A percentile compares a stretch with the other conserved stretches of the same genome.
phyloP scores from a whole-genome alignment of 23 tunicate species.

The Styela plicata region DNA sequence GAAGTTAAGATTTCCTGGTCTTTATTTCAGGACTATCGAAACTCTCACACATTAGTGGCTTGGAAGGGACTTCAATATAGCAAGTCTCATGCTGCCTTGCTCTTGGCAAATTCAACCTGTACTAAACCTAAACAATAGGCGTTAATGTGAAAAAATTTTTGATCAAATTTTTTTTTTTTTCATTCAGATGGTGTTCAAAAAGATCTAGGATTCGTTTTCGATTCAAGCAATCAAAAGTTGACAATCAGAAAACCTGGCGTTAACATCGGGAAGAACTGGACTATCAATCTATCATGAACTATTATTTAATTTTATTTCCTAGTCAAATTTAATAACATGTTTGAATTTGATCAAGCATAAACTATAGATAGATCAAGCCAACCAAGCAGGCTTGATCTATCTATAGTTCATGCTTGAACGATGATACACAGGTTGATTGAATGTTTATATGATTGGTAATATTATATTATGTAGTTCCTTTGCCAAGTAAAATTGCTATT shows the following conservation, averaged over 20 bases:
- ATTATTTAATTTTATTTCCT: background rate
- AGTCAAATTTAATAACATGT: background rate
- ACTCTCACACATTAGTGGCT: no score
- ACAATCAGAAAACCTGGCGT: constrained; percentile 89
- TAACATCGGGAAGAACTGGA: constrained; percentile 76
- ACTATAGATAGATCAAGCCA: background rate
- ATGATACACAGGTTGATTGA: no score
- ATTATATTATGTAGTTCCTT: background rate
- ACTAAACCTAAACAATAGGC: no score
- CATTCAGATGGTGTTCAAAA: constrained; percentile 49
- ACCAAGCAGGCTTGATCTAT: background rate
- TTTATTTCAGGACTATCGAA: no score
- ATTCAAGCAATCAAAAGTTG: constrained; percentile 34
- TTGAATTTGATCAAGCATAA: background rate
- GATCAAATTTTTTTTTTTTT: background rate
- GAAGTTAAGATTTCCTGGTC: no score
- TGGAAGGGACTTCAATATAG: no score
- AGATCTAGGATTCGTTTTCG: constrained; percentile 44
- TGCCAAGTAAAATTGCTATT: background rate
- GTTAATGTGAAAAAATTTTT: background rate
- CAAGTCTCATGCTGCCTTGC: no score
- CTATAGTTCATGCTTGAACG: background rate
- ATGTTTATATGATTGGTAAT: background rate
- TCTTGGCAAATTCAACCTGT: no score
- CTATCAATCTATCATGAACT: constrained; percentile 21